phyloP scores from a whole-genome alignment of 1,140 invertebrate genomes.

The Tetramorium simillimum region DNA sequence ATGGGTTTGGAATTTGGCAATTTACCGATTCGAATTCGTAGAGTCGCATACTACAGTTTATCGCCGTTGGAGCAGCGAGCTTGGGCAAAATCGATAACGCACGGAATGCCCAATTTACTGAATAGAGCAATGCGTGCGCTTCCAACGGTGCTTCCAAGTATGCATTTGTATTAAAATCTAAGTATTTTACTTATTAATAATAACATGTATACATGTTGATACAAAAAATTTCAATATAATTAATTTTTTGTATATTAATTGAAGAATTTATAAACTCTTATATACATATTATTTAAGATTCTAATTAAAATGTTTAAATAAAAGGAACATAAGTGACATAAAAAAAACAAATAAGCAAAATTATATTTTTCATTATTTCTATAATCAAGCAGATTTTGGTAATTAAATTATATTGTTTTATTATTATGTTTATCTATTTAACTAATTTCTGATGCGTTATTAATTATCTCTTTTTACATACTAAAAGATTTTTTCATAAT shows the following conservation, averaged over 20 bases:
- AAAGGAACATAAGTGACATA: background rate
- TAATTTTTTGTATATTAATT: background rate
- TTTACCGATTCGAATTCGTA: conserved; percentile 68
- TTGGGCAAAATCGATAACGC: conserved; percentile 63
- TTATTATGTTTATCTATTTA: background rate
- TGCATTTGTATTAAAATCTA: background rate
- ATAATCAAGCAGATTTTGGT: background rate
- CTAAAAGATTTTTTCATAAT: background rate
- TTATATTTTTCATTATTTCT: background rate
- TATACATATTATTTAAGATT: background rate
- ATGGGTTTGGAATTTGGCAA: conserved; percentile 67
- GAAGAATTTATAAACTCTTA: background rate
- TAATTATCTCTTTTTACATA: background rate
- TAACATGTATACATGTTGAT: background rate
- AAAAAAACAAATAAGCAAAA: background rate
- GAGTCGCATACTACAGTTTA: conserved; percentile 58
- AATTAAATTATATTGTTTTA: background rate
- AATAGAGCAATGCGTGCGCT: background rate
- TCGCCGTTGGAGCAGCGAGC: conserved; percentile 59
- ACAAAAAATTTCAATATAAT: background rate
- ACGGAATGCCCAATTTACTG: conserved; percentile 52
- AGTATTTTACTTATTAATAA: background rate
- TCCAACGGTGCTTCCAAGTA: conserved; percentile 53
- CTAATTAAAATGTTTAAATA: background rate
- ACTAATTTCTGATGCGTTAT: background rate